phyloP scores from a whole-genome alignment of 2,113 vertebrate genomes.

The Setophaga petechia region DNA sequence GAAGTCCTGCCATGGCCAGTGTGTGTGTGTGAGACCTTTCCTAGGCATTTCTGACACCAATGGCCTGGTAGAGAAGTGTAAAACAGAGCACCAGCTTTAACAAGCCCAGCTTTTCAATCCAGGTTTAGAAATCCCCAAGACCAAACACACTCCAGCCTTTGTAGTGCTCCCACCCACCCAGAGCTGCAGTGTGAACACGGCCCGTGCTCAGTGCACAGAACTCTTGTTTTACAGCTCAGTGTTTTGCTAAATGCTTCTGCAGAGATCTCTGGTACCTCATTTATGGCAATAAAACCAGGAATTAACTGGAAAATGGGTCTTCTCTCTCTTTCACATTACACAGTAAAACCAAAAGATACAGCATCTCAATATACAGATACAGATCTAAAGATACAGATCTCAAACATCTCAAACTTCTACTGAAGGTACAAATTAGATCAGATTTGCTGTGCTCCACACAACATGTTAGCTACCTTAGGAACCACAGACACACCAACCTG shows the following conservation, averaged over 20 bases:
- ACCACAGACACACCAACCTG: neutral
- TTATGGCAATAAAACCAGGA: neutral
- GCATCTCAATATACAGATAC: neutral
- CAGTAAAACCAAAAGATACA: neutral
- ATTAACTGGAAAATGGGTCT: neutral
- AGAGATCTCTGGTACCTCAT: neutral
- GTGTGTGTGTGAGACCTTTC: rapidly evolving
- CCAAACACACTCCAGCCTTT: neutral
- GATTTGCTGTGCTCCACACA: neutral
- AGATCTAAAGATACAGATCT: neutral
- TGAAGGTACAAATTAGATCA: rapidly evolving
- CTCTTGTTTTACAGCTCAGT: neutral
- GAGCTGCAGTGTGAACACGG: neutral
- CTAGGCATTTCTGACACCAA: neutral
- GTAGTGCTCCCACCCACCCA: neutral
- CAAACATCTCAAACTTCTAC: neutral
- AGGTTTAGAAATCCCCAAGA: neutral
- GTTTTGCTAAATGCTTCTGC: neutral
- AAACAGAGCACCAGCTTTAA: neutral
- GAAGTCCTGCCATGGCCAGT: neutral
- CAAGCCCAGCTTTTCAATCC: neutral
- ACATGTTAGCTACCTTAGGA: rapidly evolving
- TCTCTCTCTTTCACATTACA: neutral
- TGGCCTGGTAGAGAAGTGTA: neutral
- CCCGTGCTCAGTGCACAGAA: neutral